Evolutionary conservation across 2,888 invertebrate genomes (phyloP).

Genomic region (Azorinus chamasolen): DNA sequence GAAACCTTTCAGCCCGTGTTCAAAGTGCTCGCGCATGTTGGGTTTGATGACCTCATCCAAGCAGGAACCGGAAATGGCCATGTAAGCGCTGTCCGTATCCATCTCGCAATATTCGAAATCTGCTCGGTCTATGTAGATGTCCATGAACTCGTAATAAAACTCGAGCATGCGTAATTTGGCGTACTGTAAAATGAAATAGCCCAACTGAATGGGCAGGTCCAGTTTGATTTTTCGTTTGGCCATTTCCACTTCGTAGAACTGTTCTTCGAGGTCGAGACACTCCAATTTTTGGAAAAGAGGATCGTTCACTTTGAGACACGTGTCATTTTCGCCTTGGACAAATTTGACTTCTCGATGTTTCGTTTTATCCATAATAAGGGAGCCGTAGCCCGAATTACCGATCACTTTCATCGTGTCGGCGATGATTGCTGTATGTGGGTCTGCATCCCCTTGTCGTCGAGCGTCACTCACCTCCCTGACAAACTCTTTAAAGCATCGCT

Average conservation of each 20-base stretch:
- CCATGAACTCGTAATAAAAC: conserved; percentile 63
- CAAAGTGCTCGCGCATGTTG: conserved; percentile 20
- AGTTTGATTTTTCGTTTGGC: conserved; percentile 42
- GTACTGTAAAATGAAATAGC: conserved; percentile 65
- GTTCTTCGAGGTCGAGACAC: conserved; percentile 33
- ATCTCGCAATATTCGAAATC: conserved; percentile 57
- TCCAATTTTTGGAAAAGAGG: conserved; percentile 45
- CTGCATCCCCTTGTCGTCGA: conserved; percentile 22
- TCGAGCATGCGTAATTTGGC: conserved; percentile 66
- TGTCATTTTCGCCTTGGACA: conserved; percentile 33
- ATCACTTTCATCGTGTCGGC: conserved; percentile 40
- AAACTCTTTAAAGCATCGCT: conserved; percentile 46
- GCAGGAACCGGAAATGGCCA: conserved; percentile 41
- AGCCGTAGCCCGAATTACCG: conserved; percentile 49
- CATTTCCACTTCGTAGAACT: conserved; percentile 46
- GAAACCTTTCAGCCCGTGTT: conserved; percentile 27
- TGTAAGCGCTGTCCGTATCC: conserved; percentile 64
- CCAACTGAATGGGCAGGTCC: conserved; percentile 63
- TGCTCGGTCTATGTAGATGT: conserved; percentile 44
- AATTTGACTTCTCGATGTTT: conserved; percentile 40
- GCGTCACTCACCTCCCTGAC: conserved; percentile 12
- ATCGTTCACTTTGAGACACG: conserved; percentile 34
- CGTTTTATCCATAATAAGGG: conserved; percentile 56
- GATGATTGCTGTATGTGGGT: conserved; percentile 34
- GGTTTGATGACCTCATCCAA: conserved; percentile 42